Evolutionary conservation across 30 jellyfish, hydroid and myxozoan genomes (phyloP), one percentile per base, ranked within the genome.

Genomic region (Aurelia aurita): DNA sequence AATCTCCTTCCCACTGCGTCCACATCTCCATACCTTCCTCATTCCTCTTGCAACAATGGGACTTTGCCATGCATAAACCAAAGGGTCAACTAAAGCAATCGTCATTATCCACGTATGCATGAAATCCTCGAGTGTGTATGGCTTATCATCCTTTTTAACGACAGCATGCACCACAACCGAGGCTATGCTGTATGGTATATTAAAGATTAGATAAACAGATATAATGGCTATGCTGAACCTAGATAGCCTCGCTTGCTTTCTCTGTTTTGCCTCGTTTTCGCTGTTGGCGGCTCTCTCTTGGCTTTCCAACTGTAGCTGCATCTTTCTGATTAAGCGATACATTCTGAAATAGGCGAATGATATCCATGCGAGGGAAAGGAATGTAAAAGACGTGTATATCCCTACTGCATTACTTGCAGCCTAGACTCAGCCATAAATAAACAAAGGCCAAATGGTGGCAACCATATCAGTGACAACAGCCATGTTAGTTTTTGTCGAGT

Each of bases 31-130:
- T 70, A 81, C 58, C 59, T 29, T 49, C 25, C 58, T 69, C 78
- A 81, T 44, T 13, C 85, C 91, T 25, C 91, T 60, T 16, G 85
- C 91, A 22, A 81, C 58, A 16, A 27, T 55, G 3, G 91, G 91
- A 54, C 91, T 47, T 57, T 81, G 91, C 91, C 91, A 81, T 16
- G 91, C 91, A 53, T 81, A 81, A 29, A 81, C 91, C 26, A 81
- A 35, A 9, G 91, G 91, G 51, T 81, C 70, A 1, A 81, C 53
- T 44, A 81, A 58, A 3, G 91, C 69, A 46, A 26, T 69, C 22
- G 34, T 29, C 91, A 81, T 67, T 67, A 66, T 47, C 63, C 71
- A 69, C 2, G 91, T 65, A 29, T 60, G 64, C 55, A 53, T 26
- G 49, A 67, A 81, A 75, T 70, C 55, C 55, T 81, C 58, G 18